Base-by-base conservation (phyloP, 2,113 vertebrate species). In the Oryzias curvinotus region DNA sequence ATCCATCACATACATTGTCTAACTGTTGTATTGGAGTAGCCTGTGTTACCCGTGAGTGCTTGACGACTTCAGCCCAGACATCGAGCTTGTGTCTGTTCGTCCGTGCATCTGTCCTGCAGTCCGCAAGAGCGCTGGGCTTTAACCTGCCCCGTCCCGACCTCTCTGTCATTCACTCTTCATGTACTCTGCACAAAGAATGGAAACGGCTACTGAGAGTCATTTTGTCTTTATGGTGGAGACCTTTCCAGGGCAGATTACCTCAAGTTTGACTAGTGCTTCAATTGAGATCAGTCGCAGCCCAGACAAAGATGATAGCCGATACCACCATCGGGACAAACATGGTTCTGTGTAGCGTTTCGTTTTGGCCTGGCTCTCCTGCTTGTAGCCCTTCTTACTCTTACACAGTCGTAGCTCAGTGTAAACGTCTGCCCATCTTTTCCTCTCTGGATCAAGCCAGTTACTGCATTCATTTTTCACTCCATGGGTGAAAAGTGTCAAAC, bases 1-100 rank as follows among this genome's bases (percentile, higher is more conserved):
- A 87, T 88, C 82, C 89, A 88, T 88, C 83, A 87, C 85, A 84
- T 66, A 75, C 80, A 85, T 87, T 43, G 83, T 89, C 87, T 86
- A 77, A 78, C 82, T 84, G 85, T 90, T 85, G 82, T 77, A 78
- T 81, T 75, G 82, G 82, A 83, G 65, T 83, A 73, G 84, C 77
- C 60, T 78, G 75, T 85, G 86, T 85, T 81, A 78, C 84, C 79
- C 85, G 71, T 86, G 84, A 86, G 85, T 86, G 82, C 82, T 84
- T 85, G 83, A 73, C 77, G 55, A 77, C 81, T 75, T 73, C 52
- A 70, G 77, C 74, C 74, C 84, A 75, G 87, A 83, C 83, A 77
- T 85, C 18, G 67, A 83, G 83, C 83, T 81, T 76, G 81, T 81
- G 81, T 87, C 82, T 77, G 78, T 82, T 77, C 71, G 82, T 82